phyloP scores from a whole-genome alignment of 2,888 invertebrate species.

The Ophioninae sp. region DNA sequence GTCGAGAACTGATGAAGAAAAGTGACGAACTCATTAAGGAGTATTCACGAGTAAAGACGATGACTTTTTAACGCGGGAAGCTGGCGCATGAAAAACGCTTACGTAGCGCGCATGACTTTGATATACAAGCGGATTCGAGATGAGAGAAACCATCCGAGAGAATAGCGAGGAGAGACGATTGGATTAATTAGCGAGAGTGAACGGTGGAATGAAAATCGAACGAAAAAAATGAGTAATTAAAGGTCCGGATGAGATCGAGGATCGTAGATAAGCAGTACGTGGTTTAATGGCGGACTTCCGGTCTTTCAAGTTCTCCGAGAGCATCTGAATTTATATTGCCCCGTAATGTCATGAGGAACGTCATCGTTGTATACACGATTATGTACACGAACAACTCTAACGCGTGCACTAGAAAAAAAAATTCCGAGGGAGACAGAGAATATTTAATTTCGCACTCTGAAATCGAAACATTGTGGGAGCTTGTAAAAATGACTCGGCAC shows the following conservation, averaged over 20 bases:
- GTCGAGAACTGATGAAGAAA: constrained; percentile 9
- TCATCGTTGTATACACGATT: too few species aligned
- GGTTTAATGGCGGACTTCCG: constrained; percentile 66
- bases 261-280: constrained; percentile 62
- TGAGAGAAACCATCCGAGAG: not conserved
- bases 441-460: too few species aligned
- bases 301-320: constrained; percentile 31
- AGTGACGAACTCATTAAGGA: not conserved
- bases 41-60: not conserved
- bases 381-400: too few species aligned
- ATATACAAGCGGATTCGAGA: not conserved
- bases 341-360: too few species aligned
- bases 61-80: not conserved
- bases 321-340: not conserved
- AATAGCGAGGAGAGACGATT: constrained; percentile 4
- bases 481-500: too few species aligned
- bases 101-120: constrained; percentile 25
- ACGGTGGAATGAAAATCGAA: constrained; percentile 40
- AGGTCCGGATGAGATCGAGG: constrained; percentile 64
- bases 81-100: constrained; percentile 2
- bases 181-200: constrained; percentile 21
- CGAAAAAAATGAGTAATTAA: constrained; percentile 66
- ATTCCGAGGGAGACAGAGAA: too few species aligned
- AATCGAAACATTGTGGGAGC: too few species aligned
- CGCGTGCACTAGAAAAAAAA: too few species aligned